phyloP scores from a whole-genome alignment of 1,140 invertebrate genomes.

The Lasaia peninsularis region DNA sequence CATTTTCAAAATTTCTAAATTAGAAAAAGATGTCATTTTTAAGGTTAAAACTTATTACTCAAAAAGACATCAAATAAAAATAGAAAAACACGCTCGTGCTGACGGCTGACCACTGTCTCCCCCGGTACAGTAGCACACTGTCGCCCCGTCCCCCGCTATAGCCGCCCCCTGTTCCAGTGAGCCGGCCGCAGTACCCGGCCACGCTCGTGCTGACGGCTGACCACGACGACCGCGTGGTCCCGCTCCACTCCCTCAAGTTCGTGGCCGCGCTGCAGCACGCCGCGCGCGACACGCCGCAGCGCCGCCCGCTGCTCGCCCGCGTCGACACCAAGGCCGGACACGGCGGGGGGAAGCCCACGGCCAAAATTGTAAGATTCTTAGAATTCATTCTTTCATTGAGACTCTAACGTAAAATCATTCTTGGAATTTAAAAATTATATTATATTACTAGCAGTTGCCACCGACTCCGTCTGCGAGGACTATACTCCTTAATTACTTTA shows the following conservation, averaged over 20 bases:
- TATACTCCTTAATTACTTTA: too few relatives aligned
- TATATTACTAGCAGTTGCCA: too few relatives aligned
- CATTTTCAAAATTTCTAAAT: too few relatives aligned
- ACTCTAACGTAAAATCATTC: too few relatives aligned
- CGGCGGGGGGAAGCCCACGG: conserved; percentile 96
- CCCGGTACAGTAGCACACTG: too few relatives aligned
- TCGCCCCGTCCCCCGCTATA: too few relatives aligned
- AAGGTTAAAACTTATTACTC: too few relatives aligned
- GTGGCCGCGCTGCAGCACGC: conserved; percentile 93
- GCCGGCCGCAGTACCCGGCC: conserved; percentile 89
- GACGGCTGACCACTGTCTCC: conserved; percentile 91
- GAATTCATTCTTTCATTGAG: too few relatives aligned
- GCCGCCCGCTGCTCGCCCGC: conserved; percentile 92
- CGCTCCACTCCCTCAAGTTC: conserved; percentile 96
- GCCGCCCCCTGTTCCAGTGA: conserved; percentile 18
- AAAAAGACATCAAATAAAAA: conserved; percentile 78
- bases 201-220: conserved; percentile 95
- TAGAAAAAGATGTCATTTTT: too few relatives aligned
- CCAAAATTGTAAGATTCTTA: conserved; percentile 82
- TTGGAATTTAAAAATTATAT: too few relatives aligned
- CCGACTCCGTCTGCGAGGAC: too few relatives aligned
- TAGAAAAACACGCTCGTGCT: conserved; percentile 95
- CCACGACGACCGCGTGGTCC: conserved; percentile 98
- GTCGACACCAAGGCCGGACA: conserved; percentile 98
- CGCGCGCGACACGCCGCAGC: conserved; percentile 82